Evolutionary conservation across 2,888 invertebrate genomes (phyloP), one percentile per base, ranked within the genome.

Genomic region (Lithophane ornitopus): DNA sequence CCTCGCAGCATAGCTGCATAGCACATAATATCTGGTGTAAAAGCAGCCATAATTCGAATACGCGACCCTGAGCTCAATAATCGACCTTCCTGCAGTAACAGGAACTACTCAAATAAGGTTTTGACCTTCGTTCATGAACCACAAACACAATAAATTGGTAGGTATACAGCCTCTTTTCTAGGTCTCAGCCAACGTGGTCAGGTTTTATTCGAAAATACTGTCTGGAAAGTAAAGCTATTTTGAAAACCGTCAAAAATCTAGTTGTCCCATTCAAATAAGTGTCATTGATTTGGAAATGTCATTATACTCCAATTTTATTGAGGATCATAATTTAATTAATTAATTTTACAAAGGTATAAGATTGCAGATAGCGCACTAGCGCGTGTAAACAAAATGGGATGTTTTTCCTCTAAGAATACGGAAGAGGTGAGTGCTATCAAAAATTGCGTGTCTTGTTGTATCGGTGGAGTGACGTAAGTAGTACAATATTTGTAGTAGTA

Each of bases 271-370:
- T 94, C 92, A 94, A 95, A 94, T 90, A 89, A 81, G 88, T 95
- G 94, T 94, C 95, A 93, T 73, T 88, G 89, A 92, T 94, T 95
- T 94, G 91, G 94, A 94, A 88, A 95, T 96, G 96, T 92, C 91
- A 93, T 92, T 95, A 94, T 95, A 94, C 89, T 92, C 89, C 85
- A 87, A 81, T 89, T 91, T 90, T 91, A 92, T 92, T 93, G 91
- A 90, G 89, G 86, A 87, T 91, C 91, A 91, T 91, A 90, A 90
- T 88, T 90, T 89, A 90, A 81, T 74, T 81, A 90, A 90, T 90
- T 89, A 89, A 89, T 89, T 87, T 87, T 90, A 87, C 72, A 88
- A 78, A 77, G 82, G 88, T 69, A 72, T 78, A 85, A 87, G 74
- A 70, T 72, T 71, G 74, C 76, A 66, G 66, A 59, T 85, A 85